A percentile compares a stretch with the other conserved stretches of the same genome.
phyloP scores from a whole-genome alignment of 2,113 vertebrate species.

The Anser cygnoides region DNA sequence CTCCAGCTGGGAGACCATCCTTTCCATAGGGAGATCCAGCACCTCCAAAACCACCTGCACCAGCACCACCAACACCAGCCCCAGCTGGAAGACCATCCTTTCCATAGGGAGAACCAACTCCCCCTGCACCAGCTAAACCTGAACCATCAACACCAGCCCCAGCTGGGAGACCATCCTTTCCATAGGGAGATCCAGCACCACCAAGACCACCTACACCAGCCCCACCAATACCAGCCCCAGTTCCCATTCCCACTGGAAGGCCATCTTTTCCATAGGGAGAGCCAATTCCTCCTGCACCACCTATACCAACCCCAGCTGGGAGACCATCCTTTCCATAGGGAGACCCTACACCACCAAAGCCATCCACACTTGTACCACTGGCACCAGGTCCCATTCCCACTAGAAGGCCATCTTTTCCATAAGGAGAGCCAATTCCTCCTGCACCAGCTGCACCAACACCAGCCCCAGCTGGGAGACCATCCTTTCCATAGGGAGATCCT shows the following conservation, averaged over 20 bases:
- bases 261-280: neutral
- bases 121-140: too few relatives aligned
- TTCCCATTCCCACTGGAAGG: neutral
- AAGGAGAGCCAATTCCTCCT: neutral
- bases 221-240: neutral
- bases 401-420: neutral
- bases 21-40: too few relatives aligned
- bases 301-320: neutral
- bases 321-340: neutral
- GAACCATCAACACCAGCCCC: neutral
- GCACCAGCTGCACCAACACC: neutral
- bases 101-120: too few relatives aligned
- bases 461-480: neutral
- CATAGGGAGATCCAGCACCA: neutral
- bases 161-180: neutral
- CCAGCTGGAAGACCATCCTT: too few relatives aligned
- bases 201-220: neutral
- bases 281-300: rapidly evolving
- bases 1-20: too few relatives aligned
- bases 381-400: too few relatives aligned
- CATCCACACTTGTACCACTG: too few relatives aligned
- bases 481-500: neutral
- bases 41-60: too few relatives aligned
- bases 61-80: too few relatives aligned
- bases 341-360: neutral